These are phyloP conservation scores for Calosoma granatense DNA, from an alignment of 1,140 invertebrate genomes.

Conservation along the genomic window DNA sequence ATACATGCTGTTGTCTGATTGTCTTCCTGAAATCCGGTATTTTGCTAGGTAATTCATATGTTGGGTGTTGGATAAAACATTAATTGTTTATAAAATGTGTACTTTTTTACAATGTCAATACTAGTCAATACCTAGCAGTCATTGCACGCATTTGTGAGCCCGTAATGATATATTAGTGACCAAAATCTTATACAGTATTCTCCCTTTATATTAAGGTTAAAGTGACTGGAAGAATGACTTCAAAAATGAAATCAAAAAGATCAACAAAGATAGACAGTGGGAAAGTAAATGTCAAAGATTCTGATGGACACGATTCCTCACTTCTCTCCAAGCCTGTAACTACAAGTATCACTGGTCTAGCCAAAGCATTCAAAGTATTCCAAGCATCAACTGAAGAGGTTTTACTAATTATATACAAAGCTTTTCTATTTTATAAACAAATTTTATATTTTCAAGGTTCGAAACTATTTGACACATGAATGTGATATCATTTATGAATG, in stretches of 20 bases:
- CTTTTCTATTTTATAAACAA: neutral
- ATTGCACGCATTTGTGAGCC: too few species aligned
- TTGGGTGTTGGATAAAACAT: too few species aligned
- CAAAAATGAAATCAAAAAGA: slow-evolving; percentile 20
- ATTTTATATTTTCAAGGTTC: slow-evolving; percentile 33
- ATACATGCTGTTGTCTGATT: too few species aligned
- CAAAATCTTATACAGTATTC: too few species aligned
- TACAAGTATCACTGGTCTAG: slow-evolving; percentile 32
- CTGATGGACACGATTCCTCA: slow-evolving; percentile 25
- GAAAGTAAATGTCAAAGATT: slow-evolving; percentile 19
- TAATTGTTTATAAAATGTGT: too few species aligned
- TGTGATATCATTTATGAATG: slow-evolving; percentile 54
- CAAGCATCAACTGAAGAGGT: slow-evolving; percentile 36
- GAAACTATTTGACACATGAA: slow-evolving; percentile 43
- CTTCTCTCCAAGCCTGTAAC: slow-evolving; percentile 32
- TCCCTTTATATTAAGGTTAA: too few species aligned
- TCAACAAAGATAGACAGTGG: slow-evolving; percentile 23
- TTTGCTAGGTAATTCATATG: too few species aligned
- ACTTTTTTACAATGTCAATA: too few species aligned
- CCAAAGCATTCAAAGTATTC: slow-evolving; percentile 29
- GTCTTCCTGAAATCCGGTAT: too few species aligned
- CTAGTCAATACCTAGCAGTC: too few species aligned
- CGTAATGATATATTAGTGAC: too few species aligned
- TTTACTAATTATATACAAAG: slow-evolving; percentile 10
- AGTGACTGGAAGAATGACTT: too few species aligned